Percentiles rank a stretch among this genome's conserved stretches.
Evolutionary conservation across 2,888 invertebrate genomes (phyloP).

Genomic region (Dione vanillae): DNA sequence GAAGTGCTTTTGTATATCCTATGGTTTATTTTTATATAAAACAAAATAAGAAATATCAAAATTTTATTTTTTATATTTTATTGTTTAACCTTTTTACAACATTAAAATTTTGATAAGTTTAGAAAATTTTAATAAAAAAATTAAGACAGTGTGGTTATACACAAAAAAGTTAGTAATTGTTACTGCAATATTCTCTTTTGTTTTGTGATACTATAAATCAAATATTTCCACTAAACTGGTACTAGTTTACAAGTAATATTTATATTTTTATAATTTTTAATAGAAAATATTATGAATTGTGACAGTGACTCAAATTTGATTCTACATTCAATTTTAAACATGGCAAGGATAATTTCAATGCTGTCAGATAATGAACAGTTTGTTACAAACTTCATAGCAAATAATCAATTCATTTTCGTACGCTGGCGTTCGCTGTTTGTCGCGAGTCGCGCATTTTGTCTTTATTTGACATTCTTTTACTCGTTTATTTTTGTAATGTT

Average conservation of each 20-base stretch:
- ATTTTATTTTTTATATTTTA: constrained; percentile 5
- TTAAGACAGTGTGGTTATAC: neutral
- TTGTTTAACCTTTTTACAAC: constrained; percentile 19
- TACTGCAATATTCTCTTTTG: too few species aligned
- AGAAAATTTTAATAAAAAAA: constrained; percentile 5
- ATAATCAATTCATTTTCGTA: constrained; percentile 62
- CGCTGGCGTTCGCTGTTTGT: constrained; percentile 47
- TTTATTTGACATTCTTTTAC: constrained; percentile 57
- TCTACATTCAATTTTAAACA: neutral
- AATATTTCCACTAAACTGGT: neutral
- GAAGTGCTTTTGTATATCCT: constrained; percentile 52
- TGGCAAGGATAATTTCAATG: neutral
- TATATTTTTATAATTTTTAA: neutral
- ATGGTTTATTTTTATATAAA: constrained; percentile 28
- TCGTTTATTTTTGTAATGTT: constrained; percentile 64
- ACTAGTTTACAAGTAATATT: neutral
- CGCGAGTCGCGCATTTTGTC: constrained; percentile 53
- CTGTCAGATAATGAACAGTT: constrained; percentile 16
- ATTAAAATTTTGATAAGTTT: constrained; percentile 6
- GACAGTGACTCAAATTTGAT: neutral
- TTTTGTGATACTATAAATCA: neutral
- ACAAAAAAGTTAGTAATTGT: neutral
- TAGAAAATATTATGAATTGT: neutral
- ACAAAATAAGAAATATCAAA: constrained; percentile 1
- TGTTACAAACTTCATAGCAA: constrained; percentile 59